Evolutionary conservation across 1,140 invertebrate species (phyloP), one percentile per base, ranked within the genome.

Genomic region (Aphelenchoides avenae): DNA sequence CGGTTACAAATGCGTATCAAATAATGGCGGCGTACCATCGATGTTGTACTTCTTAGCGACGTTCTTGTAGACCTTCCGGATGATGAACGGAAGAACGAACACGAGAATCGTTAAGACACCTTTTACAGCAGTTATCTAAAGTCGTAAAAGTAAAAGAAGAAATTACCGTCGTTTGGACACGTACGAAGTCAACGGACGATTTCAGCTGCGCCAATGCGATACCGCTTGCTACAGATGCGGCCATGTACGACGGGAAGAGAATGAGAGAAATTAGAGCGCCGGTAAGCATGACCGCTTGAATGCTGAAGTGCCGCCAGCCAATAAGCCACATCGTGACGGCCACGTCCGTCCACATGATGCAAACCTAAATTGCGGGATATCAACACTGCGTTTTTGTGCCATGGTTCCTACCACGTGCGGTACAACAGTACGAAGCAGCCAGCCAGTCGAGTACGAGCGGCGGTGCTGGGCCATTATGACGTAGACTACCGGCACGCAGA

Each of bases 241-340:
- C 71, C 22, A 69, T 46, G 31, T 57, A 50, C 5, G 63, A 44
- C 9, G 69, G 69, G 2, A 57, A 59, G 18, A 74, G 27, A 13
- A 75, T 20, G 5, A 72, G 33, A 1, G 70, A 75, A 15, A 73
- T 44, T 7, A 71, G 26, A 7, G 68, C 58, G 7, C 39, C 15
- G 20, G 71, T 70, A 6, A 72, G 42, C 13, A 70, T 30, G 27
- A 75, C 22, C n/a, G 54, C 61, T 3, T 50, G 33, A 1, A 71
- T 7, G 11, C 33, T 64, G 36, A 72, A 75, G 15, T 52, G 33
- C 36, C 36, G 41, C 31, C 47, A 71, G 3, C 70, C 71, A 29
- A 75, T 70, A 2, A 75, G 58, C 33, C 52, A 52, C 61, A 72
- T 60, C 15, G 71, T 75, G n/a, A 70, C 24, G 0, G 70, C 65